Percentiles rank a stretch among this genome's conserved stretches.
Evolutionary conservation across 92 coral and sea anemone genomes (phyloP).

Genomic region (Virgularia gustaviana): DNA sequence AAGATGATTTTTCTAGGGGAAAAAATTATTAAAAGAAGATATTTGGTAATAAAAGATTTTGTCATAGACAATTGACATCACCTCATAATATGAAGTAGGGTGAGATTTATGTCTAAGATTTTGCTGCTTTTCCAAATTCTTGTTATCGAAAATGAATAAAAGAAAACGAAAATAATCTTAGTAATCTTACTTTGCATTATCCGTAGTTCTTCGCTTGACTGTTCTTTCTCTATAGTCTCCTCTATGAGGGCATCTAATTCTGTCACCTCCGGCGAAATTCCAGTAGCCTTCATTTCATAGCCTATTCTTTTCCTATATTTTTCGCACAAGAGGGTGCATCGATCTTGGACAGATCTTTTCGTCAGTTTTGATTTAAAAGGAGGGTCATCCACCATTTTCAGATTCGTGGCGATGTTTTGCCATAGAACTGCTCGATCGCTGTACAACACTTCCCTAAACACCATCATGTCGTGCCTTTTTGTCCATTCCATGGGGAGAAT

Average conservation of each 20-base stretch:
- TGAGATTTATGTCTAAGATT: too few relatives aligned
- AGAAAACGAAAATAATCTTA: too few relatives aligned
- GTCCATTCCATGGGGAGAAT: background rate
- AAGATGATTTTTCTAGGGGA: too few relatives aligned
- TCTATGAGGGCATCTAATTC: background rate
- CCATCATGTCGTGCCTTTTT: background rate
- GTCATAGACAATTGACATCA: too few relatives aligned
- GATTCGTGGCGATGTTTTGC: background rate
- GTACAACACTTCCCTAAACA: background rate
- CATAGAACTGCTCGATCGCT: background rate
- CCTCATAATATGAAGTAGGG: too few relatives aligned
- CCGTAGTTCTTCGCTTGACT: slow-evolving; percentile 2
- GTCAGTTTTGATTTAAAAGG: background rate
- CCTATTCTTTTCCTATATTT: background rate
- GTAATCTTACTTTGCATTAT: background rate
- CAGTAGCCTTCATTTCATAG: background rate
- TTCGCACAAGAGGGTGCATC: background rate
- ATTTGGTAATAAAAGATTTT: too few relatives aligned
- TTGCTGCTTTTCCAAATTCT: too few relatives aligned
- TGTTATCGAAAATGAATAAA: too few relatives aligned
- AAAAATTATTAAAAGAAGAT: too few relatives aligned
- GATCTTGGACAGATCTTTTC: background rate
- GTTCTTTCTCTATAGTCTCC: slow-evolving; percentile 2
- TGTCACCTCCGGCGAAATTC: background rate
- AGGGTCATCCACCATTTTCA: background rate